Evolutionary conservation across 2,888 invertebrate genomes (phyloP), one percentile per base, ranked within the genome.

Genomic region (Drosophila subquinaria): DNA sequence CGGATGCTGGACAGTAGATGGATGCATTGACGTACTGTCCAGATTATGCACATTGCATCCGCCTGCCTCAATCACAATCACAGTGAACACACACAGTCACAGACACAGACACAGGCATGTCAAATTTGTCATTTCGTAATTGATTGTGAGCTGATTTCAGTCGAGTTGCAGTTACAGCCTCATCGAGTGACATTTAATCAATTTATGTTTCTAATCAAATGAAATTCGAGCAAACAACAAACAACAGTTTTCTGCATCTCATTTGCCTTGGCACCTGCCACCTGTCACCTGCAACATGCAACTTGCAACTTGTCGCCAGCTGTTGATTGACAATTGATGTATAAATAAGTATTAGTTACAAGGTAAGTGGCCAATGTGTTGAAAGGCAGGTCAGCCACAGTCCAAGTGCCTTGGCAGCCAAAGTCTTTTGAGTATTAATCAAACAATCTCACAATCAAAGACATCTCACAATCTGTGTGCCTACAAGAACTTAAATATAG

Each of bases 91-190:
- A 38, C 35, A 50, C 36, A 15, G 20, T 36, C 53, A 52, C 57
- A 63, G 59, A 52, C 55, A 27, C 8, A 27, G 23, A 23, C 23
- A 23, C 23, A 8, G 8, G 15, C 62, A 73, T 83, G 86, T 83
- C 86, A 84, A 83, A 84, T 76, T 84, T 79, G 84, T 76, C 84
- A 82, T 83, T 82, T 67, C 73, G 84, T 84, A 84, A 84, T 84
- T 84, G 84, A 84, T 84, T 84, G 86, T 83, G 74, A 84, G 84
- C 53, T 73, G 73, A 73, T 81, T 70, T n/a, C 43, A 45, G 45
- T 45, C 20, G 20, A 57, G 56, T 56, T 45, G 11, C 42, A 33
- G 36, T 57, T n/a, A 13, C 52, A 63, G 50, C 30, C 62, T 33
- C 64, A 62, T 79, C 79, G 71, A 69, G 42, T 77, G 84, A 70